Conservation (phyloP, 2,888 invertebrate species). For the Sarcophaga rosellei region DNA sequence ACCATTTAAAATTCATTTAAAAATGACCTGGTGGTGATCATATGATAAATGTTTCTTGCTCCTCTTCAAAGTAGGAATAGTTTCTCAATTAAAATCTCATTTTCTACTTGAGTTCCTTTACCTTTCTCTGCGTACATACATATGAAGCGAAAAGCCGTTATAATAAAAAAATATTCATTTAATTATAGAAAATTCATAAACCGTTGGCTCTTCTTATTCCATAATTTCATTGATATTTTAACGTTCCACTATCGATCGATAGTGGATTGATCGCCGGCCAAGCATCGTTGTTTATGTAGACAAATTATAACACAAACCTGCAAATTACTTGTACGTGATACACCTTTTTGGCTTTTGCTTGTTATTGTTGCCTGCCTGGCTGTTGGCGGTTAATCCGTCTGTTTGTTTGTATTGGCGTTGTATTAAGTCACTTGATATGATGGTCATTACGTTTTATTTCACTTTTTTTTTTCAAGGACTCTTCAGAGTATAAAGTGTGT, state of each 20-base stretch:
- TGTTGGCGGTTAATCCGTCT: slow-evolving; percentile 23
- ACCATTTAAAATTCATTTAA: slow-evolving; percentile 31
- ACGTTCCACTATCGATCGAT: neutral
- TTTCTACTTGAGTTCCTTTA: slow-evolving; percentile 44
- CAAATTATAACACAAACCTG: slow-evolving; percentile 63
- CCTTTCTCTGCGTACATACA: neutral
- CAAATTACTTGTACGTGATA: slow-evolving; percentile 78
- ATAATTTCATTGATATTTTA: slow-evolving; percentile 20
- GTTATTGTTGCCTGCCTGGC: neutral
- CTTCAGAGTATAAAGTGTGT: neutral
- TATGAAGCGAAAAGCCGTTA: slow-evolving; percentile 44
- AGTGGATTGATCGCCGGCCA: neutral
- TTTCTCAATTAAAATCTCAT: slow-evolving; percentile 48
- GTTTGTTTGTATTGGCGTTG: slow-evolving; percentile 40
- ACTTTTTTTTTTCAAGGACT: slow-evolving; percentile 23
- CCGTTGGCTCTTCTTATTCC: slow-evolving; percentile 5
- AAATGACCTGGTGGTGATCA: slow-evolving; percentile 11
- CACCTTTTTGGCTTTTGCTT: slow-evolving; percentile 65
- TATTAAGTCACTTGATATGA: slow-evolving; percentile 36
- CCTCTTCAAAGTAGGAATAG: slow-evolving; percentile 1
- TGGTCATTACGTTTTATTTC: neutral
- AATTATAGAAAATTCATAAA: slow-evolving; percentile 26
- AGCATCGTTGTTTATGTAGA: slow-evolving; percentile 29
- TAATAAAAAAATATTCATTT: slow-evolving; percentile 27
- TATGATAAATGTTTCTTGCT: slow-evolving; percentile 13